Percentiles rank a stretch among this genome's conserved stretches.
phyloP scores from a whole-genome alignment of 2,888 invertebrate species.

The Dascillus cervinus region DNA sequence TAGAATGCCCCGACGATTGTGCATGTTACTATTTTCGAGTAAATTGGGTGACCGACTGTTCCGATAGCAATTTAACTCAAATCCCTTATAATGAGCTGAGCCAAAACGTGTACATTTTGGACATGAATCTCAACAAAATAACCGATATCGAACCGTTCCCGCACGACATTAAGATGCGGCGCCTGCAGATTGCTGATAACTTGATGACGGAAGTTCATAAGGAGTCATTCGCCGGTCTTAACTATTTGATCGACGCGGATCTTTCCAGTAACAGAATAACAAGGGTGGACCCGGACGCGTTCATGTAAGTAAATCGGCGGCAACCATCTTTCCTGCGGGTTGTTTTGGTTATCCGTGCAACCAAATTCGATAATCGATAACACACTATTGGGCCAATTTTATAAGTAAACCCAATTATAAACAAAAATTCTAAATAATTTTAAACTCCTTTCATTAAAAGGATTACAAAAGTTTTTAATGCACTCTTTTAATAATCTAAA shows the following conservation, averaged over 20 bases:
- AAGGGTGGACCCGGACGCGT: conserved; percentile 44
- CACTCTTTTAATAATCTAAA: no score
- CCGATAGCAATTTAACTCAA: conserved; percentile 63
- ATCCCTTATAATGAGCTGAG: conserved; percentile 63
- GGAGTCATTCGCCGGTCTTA: conserved; percentile 56
- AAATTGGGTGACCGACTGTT: conserved; percentile 72
- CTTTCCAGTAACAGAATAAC: conserved; percentile 60
- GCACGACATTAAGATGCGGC: conserved; percentile 58
- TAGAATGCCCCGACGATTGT: conserved; percentile 66
- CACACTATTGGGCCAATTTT: no score
- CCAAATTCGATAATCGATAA: no score
- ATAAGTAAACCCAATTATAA: conserved; percentile 1
- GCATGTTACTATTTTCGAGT: conserved; percentile 69
- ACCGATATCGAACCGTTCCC: conserved; percentile 55
- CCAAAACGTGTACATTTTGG: conserved; percentile 61
- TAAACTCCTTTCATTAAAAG: no score
- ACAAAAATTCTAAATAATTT: conserved; percentile 6
- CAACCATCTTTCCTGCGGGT: no score
- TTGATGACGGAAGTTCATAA: conserved; percentile 51
- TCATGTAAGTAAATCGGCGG: conserved; percentile 17
- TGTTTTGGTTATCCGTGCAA: no score
- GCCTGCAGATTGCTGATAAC: conserved; percentile 64
- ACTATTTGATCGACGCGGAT: conserved; percentile 62
- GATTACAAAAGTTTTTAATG: no score
- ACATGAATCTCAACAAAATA: conserved; percentile 63